Conservation (phyloP, 2,888 invertebrate genomes). For the Caenorhabditis zanzibari region DNA sequence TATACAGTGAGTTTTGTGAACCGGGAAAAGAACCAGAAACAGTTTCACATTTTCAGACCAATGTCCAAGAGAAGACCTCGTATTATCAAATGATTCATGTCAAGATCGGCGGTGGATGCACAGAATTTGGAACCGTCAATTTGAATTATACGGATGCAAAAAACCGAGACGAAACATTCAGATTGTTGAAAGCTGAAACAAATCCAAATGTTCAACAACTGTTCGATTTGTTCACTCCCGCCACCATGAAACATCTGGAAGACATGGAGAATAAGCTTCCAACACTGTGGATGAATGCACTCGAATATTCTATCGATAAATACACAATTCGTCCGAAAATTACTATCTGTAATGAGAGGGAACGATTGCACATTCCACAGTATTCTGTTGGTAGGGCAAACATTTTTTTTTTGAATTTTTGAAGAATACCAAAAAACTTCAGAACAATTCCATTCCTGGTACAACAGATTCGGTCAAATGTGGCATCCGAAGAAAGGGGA, state of each 20-base stretch:
- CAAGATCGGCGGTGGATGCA: constrained; percentile 6
- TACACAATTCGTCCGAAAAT: too few species aligned
- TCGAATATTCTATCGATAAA: not conserved
- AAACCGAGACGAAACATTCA: not conserved
- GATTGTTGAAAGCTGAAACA: not conserved
- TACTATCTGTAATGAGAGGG: constrained; percentile 1
- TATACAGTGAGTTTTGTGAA: not conserved
- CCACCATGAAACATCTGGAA: not conserved
- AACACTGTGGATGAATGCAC: not conserved
- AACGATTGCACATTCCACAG: not conserved
- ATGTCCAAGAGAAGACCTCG: too few species aligned
- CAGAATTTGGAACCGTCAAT: not conserved
- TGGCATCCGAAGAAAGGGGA: constrained; percentile 27
- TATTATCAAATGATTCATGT: not conserved
- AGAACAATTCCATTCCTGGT: constrained; percentile 17
- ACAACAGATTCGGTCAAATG: constrained; percentile 12
- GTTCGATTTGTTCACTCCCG: not conserved
- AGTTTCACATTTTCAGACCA: too few species aligned
- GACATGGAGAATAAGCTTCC: not conserved
- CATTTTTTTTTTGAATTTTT: not conserved
- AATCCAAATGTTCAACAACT: not conserved
- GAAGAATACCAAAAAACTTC: not conserved
- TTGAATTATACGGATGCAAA: not conserved
- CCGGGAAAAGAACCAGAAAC: too few species aligned
- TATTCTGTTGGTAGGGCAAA: not conserved